phyloP scores from a whole-genome alignment of 2,888 invertebrate genomes.

The Caenorhabditis auriculariae region DNA sequence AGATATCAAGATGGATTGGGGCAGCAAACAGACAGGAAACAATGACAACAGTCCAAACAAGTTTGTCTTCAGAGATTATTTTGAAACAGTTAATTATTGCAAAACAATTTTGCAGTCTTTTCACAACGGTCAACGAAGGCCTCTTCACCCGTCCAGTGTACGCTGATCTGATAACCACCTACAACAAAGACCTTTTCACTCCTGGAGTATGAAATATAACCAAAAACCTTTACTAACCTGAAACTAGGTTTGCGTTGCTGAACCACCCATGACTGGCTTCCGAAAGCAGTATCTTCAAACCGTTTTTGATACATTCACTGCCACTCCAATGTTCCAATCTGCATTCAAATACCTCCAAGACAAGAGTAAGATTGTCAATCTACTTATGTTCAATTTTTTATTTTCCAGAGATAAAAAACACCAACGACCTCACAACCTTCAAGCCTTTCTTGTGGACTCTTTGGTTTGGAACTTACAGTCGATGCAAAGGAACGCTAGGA shows the following conservation, averaged over 20 bases:
- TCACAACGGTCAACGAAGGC: constrained; percentile 50
- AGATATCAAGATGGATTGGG: constrained; percentile 54
- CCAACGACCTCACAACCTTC: constrained; percentile 36
- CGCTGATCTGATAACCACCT: constrained; percentile 46
- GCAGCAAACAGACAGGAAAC: constrained; percentile 38
- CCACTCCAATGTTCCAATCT: constrained; percentile 49
- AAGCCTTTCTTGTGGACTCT: constrained; percentile 46
- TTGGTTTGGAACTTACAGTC: constrained; percentile 60
- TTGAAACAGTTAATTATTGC: too few relatives aligned
- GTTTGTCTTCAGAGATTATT: constrained; percentile 3
- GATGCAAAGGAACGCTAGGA: constrained; percentile 52
- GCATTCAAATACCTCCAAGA: constrained; percentile 50
- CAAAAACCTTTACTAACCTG: not conserved
- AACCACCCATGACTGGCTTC: constrained; percentile 47
- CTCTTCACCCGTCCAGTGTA: constrained; percentile 56
- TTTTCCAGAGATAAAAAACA: constrained; percentile 35
- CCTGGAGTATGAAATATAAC: constrained; percentile 33
- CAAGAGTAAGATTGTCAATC: constrained; percentile 17
- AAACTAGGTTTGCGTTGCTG: constrained; percentile 50
- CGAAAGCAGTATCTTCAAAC: constrained; percentile 40
- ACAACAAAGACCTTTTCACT: constrained; percentile 48
- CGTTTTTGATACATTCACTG: constrained; percentile 47
- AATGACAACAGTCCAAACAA: constrained; percentile 29
- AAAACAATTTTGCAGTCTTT: constrained; percentile 43
- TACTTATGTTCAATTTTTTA: not conserved